Evolutionary conservation across 2,113 vertebrate species (phyloP).

Genomic region (Rhinopithecus roxellana): DNA sequence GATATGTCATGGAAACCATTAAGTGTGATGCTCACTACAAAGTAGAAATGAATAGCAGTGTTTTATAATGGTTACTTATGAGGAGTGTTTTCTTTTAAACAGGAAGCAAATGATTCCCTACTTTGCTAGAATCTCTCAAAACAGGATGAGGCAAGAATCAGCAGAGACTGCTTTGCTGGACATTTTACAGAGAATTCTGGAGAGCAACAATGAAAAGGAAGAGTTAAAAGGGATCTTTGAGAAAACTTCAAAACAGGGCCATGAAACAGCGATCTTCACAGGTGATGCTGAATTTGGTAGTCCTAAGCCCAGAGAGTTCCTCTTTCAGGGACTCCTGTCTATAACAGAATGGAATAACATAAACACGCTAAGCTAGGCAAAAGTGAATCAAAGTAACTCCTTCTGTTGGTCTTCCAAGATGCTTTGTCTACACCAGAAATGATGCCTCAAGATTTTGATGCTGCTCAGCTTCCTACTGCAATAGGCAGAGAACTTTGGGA

Average conservation of each 20-base stretch:
- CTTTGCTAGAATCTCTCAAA: slow-evolving; percentile 37
- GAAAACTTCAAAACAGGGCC: background rate
- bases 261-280: too few species aligned
- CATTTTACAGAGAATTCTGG: background rate
- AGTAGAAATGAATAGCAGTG: background rate
- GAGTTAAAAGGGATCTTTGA: background rate
- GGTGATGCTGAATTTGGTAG: background rate
- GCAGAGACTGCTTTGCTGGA: slow-evolving; percentile 18
- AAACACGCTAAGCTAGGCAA: rapidly evolving
- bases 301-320: background rate
- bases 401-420: background rate
- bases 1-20: background rate
- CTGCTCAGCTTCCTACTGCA: rapidly evolving
- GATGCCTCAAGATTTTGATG: rapidly evolving
- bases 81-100: background rate
- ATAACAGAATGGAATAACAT: too few species aligned
- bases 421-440: background rate
- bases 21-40: rapidly evolving
- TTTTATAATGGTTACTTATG: background rate
- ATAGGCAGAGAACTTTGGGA: background rate
- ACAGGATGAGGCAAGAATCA: background rate
- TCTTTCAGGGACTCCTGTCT: background rate
- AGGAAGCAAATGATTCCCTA: slow-evolving; percentile 31
- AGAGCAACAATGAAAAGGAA: background rate
- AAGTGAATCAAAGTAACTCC: rapidly evolving